Evolutionary conservation across 2,113 vertebrate species (phyloP).

Genomic region (Eidolon helvum): DNA sequence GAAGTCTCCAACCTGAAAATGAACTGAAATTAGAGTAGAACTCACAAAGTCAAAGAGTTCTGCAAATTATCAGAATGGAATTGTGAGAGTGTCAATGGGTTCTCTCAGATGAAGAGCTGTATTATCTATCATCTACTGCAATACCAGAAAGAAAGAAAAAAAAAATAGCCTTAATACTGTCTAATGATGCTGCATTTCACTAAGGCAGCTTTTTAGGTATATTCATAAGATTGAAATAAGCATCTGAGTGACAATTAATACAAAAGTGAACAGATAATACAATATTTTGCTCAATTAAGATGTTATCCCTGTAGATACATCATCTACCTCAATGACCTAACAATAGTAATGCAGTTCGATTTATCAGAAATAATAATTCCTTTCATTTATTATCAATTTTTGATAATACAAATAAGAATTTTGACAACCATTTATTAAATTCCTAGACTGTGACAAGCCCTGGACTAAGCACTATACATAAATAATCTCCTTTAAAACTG

Average conservation of each 20-base stretch:
- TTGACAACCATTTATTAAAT: background rate
- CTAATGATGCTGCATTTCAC: background rate
- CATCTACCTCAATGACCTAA: background rate
- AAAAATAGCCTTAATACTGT: background rate
- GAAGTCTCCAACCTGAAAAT: background rate
- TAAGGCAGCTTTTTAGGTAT: background rate
- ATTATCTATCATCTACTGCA: background rate
- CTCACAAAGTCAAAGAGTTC: background rate
- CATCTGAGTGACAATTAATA: background rate
- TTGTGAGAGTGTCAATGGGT: background rate
- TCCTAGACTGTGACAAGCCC: background rate
- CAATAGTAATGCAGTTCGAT: background rate
- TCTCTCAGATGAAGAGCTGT: background rate
- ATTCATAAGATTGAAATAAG: background rate
- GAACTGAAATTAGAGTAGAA: background rate
- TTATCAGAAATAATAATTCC: background rate
- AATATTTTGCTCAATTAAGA: background rate
- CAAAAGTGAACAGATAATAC: background rate
- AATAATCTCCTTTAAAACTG: background rate
- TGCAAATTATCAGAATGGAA: background rate
- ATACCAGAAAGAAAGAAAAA: background rate
- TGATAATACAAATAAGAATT: background rate
- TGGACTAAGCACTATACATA: background rate
- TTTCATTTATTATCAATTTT: background rate
- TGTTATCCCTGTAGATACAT: background rate